phyloP scores from a whole-genome alignment of 2,888 invertebrate genomes.

The Cheilosia vernalis region DNA sequence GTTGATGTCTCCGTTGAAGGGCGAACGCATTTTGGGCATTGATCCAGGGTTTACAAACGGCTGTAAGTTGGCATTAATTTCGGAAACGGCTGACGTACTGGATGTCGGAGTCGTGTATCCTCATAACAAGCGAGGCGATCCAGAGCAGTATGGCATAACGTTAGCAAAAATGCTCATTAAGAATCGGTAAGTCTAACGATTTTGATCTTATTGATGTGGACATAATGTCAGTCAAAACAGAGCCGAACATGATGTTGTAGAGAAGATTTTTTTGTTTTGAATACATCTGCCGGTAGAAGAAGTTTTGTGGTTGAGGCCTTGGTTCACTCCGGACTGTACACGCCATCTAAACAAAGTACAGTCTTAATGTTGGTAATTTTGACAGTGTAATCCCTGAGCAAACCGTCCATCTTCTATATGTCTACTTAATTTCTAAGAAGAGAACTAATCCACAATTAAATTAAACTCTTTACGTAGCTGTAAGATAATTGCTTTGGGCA shows the following conservation, averaged over 20 bases:
- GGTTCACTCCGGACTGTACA: too few species aligned
- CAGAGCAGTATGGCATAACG: slow-evolving; percentile 77
- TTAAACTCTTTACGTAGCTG: slow-evolving; percentile 84
- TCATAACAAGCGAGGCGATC: slow-evolving; percentile 83
- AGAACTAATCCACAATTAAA: neutral
- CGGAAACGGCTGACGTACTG: slow-evolving; percentile 88
- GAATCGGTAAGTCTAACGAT: slow-evolving; percentile 84
- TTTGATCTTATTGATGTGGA: neutral
- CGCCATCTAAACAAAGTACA: too few species aligned
- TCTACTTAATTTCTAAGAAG: too few species aligned
- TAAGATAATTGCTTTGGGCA: slow-evolving; percentile 93
- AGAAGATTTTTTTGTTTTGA: too few species aligned
- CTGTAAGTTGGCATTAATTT: slow-evolving; percentile 94
- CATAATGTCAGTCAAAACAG: neutral
- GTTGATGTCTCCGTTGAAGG: slow-evolving; percentile 91
- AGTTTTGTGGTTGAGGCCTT: neutral
- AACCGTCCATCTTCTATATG: too few species aligned
- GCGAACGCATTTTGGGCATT: slow-evolving; percentile 91
- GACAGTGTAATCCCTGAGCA: too few species aligned
- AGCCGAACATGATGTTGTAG: neutral
- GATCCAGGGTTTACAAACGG: slow-evolving; percentile 96
- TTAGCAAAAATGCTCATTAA: slow-evolving; percentile 85
- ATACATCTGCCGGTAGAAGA: too few species aligned
- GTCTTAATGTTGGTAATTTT: too few species aligned
- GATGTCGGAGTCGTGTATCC: slow-evolving; percentile 89